phyloP scores from a whole-genome alignment of 2,113 vertebrate genomes.

The Oryzias javanicus region DNA sequence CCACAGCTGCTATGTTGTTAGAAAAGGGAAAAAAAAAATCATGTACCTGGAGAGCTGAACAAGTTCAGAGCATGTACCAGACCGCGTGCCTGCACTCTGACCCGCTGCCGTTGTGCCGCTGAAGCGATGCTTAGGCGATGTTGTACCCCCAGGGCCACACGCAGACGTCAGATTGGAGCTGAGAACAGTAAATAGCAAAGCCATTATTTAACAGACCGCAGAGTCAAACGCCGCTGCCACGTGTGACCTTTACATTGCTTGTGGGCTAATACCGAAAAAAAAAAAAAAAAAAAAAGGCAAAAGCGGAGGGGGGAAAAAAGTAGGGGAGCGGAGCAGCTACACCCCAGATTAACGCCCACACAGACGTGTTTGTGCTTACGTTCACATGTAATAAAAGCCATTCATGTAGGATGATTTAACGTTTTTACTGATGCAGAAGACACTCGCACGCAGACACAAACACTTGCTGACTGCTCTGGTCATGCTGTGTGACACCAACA shows the following conservation, averaged over 20 bases:
- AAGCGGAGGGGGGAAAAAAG: conserved; percentile 24
- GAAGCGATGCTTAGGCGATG: conserved; percentile 38
- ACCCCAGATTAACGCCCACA: conserved; percentile 14
- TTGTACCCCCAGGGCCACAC: conserved; percentile 47
- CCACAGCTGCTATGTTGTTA: neutral
- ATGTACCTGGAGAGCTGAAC: conserved; percentile 24
- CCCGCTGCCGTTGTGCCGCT: conserved; percentile 21
- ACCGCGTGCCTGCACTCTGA: conserved; percentile 33
- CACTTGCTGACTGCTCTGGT: conserved; percentile 37
- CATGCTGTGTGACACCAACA: conserved; percentile 17
- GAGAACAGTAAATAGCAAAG: conserved; percentile 60
- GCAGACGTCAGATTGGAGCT: conserved; percentile 27
- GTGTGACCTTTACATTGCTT: conserved; percentile 66
- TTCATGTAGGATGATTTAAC: conserved; percentile 33
- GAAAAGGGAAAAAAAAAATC: neutral
- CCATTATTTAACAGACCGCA: conserved; percentile 60
- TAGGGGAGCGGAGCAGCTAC: conserved; percentile 20
- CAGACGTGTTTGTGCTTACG: conserved; percentile 4
- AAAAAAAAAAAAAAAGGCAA: conserved; percentile 41
- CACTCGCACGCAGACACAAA: conserved; percentile 2
- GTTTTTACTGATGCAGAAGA: conserved; percentile 54
- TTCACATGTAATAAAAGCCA: conserved; percentile 34
- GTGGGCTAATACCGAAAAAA: conserved; percentile 55
- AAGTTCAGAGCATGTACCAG: conserved; percentile 30
- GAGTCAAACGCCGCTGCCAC: conserved; percentile 54